Conservation (phyloP, 37 sponge, comb jelly and placozoan species). For the Beroe ovata region DNA sequence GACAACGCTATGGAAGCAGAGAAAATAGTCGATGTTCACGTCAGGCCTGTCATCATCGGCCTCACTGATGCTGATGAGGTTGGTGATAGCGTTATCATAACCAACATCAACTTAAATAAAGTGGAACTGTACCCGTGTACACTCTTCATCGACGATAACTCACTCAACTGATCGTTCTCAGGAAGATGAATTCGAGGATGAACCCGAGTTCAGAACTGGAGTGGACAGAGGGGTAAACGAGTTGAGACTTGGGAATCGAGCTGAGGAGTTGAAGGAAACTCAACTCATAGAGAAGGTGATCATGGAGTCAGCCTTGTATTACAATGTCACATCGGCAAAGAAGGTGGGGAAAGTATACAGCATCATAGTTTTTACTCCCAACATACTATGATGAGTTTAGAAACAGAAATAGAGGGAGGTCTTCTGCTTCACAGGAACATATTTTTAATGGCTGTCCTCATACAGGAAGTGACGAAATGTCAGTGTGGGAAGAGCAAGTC, state of each 20-base stretch:
- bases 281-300: not conserved
- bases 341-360: not conserved
- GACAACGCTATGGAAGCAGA: not conserved
- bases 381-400: not conserved
- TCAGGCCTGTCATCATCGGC: not conserved
- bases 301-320: not conserved
- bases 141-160: no score
- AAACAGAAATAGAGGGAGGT: no score
- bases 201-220: not conserved
- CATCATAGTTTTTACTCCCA: no score
- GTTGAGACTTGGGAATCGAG: not conserved
- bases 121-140: no score
- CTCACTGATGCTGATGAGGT: not conserved
- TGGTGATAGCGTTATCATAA: no score
- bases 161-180: no score
- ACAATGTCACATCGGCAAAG: not conserved
- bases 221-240: not conserved
- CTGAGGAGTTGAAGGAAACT: not conserved
- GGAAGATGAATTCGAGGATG: not conserved
- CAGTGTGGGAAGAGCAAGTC: not conserved
- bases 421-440: no score
- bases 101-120: no score
- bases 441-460: no score
- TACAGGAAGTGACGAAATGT: not conserved
- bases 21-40: not conserved